Evolutionary conservation across 2,888 invertebrate species (phyloP).

Genomic region (Deilephila elpenor): DNA sequence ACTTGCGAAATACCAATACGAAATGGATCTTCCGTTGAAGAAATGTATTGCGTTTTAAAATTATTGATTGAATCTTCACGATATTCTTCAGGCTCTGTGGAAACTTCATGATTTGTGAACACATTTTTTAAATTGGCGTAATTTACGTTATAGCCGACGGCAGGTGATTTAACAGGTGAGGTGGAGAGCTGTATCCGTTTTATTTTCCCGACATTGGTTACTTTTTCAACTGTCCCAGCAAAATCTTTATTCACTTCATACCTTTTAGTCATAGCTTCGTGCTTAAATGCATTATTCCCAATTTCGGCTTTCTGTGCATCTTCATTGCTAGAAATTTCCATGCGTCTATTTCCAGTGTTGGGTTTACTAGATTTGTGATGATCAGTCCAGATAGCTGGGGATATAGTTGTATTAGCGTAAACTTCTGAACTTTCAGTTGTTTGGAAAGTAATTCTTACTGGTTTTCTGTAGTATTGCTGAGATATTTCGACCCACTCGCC

Average conservation of each 20-base stretch:
- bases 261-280: background rate
- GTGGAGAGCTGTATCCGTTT: slow-evolving; percentile 52
- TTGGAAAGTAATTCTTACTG: slow-evolving; percentile 34
- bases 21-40: background rate
- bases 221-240: slow-evolving; percentile 52
- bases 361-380: background rate
- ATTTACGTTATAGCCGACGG: slow-evolving; percentile 31
- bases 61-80: background rate
- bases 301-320: background rate
- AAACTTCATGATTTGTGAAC: background rate
- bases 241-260: slow-evolving; percentile 21
- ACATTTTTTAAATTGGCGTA: slow-evolving; percentile 26
- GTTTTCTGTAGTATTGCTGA: slow-evolving; percentile 67
- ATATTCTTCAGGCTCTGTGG: background rate
- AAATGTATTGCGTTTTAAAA: background rate
- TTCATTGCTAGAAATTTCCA: background rate
- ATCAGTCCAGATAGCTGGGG: slow-evolving; percentile 40
- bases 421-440: slow-evolving; percentile 39
- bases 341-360: background rate
- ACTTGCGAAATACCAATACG: slow-evolving; percentile 5
- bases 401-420: slow-evolving; percentile 58
- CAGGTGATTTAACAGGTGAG: slow-evolving; percentile 54
- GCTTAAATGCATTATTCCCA: background rate
- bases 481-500: slow-evolving; percentile 79
- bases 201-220: slow-evolving; percentile 56